Evolutionary conservation across 2,888 invertebrate genomes (phyloP).

Genomic region (Stictocephala bisonia): DNA sequence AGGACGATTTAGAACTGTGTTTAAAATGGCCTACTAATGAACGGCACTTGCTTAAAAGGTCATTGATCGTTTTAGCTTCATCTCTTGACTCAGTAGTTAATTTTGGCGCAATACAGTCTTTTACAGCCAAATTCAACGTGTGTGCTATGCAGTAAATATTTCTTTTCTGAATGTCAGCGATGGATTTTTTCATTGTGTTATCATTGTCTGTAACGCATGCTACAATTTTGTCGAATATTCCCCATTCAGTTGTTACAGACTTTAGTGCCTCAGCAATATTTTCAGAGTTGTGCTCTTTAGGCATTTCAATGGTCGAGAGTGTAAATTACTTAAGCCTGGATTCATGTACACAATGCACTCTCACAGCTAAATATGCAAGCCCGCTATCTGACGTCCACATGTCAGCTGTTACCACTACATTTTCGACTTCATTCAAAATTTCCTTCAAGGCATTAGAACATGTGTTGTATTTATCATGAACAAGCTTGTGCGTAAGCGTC

Average conservation of each 20-base stretch:
- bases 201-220: neutral
- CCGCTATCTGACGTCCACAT: slow-evolving; percentile 16
- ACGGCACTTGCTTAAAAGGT: neutral
- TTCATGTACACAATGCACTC: neutral
- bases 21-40: slow-evolving; percentile 9
- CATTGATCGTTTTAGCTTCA: neutral
- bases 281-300: neutral
- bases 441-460: slow-evolving; percentile 18
- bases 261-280: neutral
- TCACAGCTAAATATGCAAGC: neutral
- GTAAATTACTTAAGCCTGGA: neutral
- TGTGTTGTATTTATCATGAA: neutral
- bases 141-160: slow-evolving; percentile 1
- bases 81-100: neutral
- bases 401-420: slow-evolving; percentile 5
- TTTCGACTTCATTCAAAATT: neutral
- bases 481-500: neutral
- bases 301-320: neutral
- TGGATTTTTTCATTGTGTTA: neutral
- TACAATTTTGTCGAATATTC: neutral
- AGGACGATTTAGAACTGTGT: slow-evolving; percentile 10
- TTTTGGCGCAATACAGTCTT: neutral
- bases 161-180: neutral
- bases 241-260: neutral
- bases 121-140: slow-evolving; percentile 2